Evolutionary conservation across 2,113 vertebrate genomes (phyloP), one percentile per base, ranked within the genome.

Genomic region (Vidua chalybeata): DNA sequence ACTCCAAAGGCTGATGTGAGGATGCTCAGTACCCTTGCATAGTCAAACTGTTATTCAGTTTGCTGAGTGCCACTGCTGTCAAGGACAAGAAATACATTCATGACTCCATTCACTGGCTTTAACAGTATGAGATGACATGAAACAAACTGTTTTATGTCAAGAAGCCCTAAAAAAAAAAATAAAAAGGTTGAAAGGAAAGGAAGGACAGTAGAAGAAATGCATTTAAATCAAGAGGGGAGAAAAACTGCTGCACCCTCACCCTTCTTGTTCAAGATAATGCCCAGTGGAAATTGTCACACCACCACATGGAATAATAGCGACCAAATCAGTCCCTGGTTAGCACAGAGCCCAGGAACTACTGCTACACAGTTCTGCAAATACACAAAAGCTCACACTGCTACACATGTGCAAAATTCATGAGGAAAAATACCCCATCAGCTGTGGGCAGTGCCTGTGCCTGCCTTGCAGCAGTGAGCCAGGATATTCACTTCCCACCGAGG

Each of bases 21-120:
- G 56, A 75, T 0, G 0, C 64, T 61, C 72, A 72, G 88, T 68
- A 92, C 45, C 64, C 85, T 95, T 78, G 80, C 73, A 75, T 33
- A 92, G 82, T 81, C 73, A 87, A 93, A 73, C 64, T 78, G 43
- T 73, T 96, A 72, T 58, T 93, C 90, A 76, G 76, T 94, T 93
- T 92, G 68, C 79, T 84, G 82, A 94, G 82, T 71, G 55, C 71
- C 81, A 79, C 54, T 85, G 77, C 87, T 95, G 93, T 89, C 83
- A 95, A 96, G 93, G 94, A 92, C 85, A 75, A 95, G 92, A 93
- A 95, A 95, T 45, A 91, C 62, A 95, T 63, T 95, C 88, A 61
- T 10, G 5, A 88, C 39, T 87, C 71, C 30, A 90, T 93, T 93
- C 63, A 67, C 81, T 80, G 54, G 45, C 46, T 87, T 92, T 95